phyloP scores from a whole-genome alignment of 2,797 vertebrate species.

The Smutsia temminckii region DNA sequence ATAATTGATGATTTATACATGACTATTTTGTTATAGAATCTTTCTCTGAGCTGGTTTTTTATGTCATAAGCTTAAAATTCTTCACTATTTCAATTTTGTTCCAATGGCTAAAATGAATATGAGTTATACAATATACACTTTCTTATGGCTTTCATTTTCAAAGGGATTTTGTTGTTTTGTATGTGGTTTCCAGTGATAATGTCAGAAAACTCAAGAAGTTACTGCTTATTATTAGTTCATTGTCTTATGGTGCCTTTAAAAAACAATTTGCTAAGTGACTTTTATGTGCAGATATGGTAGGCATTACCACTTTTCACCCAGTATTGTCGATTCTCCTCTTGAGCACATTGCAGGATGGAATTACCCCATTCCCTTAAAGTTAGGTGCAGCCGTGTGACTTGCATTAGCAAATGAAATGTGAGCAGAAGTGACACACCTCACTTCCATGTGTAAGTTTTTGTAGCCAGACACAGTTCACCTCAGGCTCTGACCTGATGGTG shows the following conservation, averaged over 20 bases:
- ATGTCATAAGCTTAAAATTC: not conserved
- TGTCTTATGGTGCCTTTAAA: not conserved
- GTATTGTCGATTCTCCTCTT: not conserved
- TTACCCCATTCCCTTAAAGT: not conserved
- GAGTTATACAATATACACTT: not conserved
- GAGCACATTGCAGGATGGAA: not conserved
- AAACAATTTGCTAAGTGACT: not conserved
- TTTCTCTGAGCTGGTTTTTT: constrained; percentile 25
- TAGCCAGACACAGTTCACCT: not conserved
- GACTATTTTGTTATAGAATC: not conserved
- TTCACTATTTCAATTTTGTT: not conserved
- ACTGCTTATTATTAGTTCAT: not conserved
- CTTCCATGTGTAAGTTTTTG: not conserved
- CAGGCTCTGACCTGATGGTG: not conserved
- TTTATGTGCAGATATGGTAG: not conserved
- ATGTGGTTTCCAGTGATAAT: not conserved
- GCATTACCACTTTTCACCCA: not conserved
- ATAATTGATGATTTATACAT: not conserved
- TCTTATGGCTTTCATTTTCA: not conserved
- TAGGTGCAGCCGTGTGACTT: not conserved
- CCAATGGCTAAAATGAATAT: not conserved
- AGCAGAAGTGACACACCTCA: not conserved
- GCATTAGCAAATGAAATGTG: not conserved
- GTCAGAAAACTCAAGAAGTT: not conserved
- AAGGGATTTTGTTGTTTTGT: not conserved